These are phyloP conservation scores for Apamea anceps DNA, from an alignment of 2,888 invertebrate genomes.

Conservation along the genomic window DNA sequence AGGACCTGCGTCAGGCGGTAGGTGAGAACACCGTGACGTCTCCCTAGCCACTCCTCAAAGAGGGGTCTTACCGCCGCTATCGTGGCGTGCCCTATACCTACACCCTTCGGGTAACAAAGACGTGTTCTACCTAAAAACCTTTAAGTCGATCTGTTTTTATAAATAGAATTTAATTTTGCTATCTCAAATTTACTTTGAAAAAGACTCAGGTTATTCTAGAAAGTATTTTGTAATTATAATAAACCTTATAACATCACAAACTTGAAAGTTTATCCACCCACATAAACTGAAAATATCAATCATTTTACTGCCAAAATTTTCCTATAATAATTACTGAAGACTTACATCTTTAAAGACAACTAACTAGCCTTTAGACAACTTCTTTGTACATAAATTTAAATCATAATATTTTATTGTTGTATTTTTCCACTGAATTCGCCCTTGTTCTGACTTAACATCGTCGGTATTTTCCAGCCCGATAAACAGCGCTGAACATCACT, in stretches of 20 bases:
- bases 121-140: background rate
- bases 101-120: background rate
- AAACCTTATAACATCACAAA: background rate
- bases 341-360: background rate
- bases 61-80: too few relatives aligned
- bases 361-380: background rate
- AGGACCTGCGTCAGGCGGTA: too few relatives aligned
- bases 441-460: background rate
- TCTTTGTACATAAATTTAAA: background rate
- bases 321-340: background rate
- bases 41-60: too few relatives aligned
- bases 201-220: background rate
- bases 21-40: too few relatives aligned
- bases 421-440: constrained; percentile 2
- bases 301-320: background rate
- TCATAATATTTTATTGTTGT: background rate
- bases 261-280: background rate
- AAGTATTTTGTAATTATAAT: background rate
- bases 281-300: background rate
- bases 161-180: background rate
- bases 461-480: background rate
- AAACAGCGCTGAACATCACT: constrained; percentile 8
- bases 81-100: too few relatives aligned
- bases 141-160: background rate
- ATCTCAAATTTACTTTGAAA: background rate